Conservation (phyloP, 2,888 invertebrate genomes). For the Serrognathus titanus region DNA sequence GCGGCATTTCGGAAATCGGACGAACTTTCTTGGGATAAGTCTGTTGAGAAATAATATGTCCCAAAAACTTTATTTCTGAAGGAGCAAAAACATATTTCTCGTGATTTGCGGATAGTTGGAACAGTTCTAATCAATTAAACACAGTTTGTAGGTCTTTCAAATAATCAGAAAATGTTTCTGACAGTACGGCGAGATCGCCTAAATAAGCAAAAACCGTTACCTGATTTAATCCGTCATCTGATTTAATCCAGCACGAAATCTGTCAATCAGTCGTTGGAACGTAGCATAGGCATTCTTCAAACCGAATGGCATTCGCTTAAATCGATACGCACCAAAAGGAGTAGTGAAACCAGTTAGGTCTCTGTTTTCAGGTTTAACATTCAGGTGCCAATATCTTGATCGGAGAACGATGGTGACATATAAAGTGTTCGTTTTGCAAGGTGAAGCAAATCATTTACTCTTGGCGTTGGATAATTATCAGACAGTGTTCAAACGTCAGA, state of each 20-base stretch:
- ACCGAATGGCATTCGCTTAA: conserved; percentile 28
- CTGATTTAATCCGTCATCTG: too few relatives aligned
- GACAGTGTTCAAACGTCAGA: too few relatives aligned
- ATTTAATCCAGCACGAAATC: too few relatives aligned
- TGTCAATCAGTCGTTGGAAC: conserved; percentile 30
- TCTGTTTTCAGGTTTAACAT: conserved; percentile 39
- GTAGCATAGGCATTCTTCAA: conserved; percentile 29
- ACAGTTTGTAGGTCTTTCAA: conserved; percentile 22
- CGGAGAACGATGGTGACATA: too few relatives aligned
- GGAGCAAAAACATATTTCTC: conserved; percentile 28
- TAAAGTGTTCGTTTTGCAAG: too few relatives aligned
- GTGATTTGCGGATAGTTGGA: conserved; percentile 21
- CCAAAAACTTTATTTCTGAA: conserved; percentile 20
- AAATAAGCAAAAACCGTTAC: conserved; percentile 27
- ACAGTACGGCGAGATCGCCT: conserved; percentile 30
- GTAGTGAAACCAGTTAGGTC: conserved; percentile 15
- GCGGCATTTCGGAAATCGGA: conserved; percentile 12
- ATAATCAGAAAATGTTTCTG: conserved; percentile 25
- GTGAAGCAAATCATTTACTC: too few relatives aligned
- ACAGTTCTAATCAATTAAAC: conserved; percentile 19
- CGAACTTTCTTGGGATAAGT: conserved; percentile 14
- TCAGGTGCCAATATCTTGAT: conserved; percentile 33
- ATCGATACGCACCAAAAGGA: conserved; percentile 36
- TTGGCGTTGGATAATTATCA: too few relatives aligned
- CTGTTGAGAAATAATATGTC: conserved; percentile 4